Evolutionary conservation across 2,888 invertebrate species (phyloP), one percentile per base, ranked within the genome.

Genomic region (Polietes domitor): DNA sequence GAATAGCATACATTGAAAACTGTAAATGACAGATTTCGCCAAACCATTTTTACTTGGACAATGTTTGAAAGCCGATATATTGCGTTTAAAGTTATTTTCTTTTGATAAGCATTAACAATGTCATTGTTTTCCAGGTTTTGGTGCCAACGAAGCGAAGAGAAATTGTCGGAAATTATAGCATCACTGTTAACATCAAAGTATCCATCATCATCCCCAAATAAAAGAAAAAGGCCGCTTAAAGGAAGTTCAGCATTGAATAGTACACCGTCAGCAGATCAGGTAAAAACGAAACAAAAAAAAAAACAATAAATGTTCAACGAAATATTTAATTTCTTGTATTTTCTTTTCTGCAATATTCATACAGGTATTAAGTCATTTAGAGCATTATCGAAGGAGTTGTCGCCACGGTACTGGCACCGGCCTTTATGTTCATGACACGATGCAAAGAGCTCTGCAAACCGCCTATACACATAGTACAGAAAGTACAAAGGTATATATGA

Each of bases 61-160:
- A n/a, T n/a, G n/a, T n/a, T n/a, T n/a, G n/a, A n/a, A n/a, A n/a
- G n/a, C n/a, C n/a, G n/a, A n/a, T n/a, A n/a, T n/a, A n/a, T n/a
- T n/a, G n/a, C n/a, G n/a, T n/a, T n/a, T n/a, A n/a, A n/a, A n/a
- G n/a, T n/a, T n/a, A n/a, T n/a, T n/a, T n/a, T n/a, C n/a, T n/a
- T n/a, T n/a, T n/a, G n/a, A n/a, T n/a, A n/a, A n/a, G n/a, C n/a
- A n/a, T n/a, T n/a, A n/a, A n/a, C n/a, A 28, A 41, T 21, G 12
- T 68, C 28, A 43, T 65, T 15, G 28, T 58, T 47, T 72, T 79
- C 24, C 17, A 92, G 92, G 89, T 97, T 96, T 92, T 99, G 98
- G 99, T 98, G 97, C 92, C 96, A 97, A 89, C 97, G 97, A 89
- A 96, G 96, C 89, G 97, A 98, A 89, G 98, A 98, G 88, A 97